Conservation (phyloP, 2,113 vertebrate species). For the Barbus barbus region DNA sequence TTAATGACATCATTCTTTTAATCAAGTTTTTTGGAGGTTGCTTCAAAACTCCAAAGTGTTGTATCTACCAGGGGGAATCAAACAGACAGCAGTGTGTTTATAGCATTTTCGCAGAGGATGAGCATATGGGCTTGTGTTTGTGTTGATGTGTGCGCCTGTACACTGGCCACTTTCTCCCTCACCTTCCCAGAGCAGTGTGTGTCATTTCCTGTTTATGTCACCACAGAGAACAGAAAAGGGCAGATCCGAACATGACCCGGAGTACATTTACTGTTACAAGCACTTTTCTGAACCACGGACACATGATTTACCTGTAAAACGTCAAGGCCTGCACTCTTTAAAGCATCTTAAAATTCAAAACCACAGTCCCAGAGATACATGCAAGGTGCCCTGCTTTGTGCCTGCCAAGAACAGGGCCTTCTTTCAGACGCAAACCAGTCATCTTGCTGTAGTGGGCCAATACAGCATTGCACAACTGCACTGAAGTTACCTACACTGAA, state of each 20-base stretch:
- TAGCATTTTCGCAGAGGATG: background rate
- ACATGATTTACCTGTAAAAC: background rate
- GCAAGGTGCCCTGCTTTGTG: background rate
- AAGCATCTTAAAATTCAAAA: background rate
- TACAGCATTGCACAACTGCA: background rate
- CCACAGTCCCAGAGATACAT: background rate
- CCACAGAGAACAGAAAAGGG: slow-evolving; percentile 24
- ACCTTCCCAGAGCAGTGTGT: slow-evolving; percentile 15
- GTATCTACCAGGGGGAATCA: slow-evolving; percentile 5
- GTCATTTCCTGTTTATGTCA: slow-evolving; percentile 32
- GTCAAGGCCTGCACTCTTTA: slow-evolving; percentile 8
- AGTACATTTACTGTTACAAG: slow-evolving; percentile 6
- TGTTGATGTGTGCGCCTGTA: slow-evolving; percentile 28
- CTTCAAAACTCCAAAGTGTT: slow-evolving; percentile 2
- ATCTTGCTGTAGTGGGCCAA: background rate
- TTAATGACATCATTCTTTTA: background rate
- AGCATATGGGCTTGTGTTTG: slow-evolving; percentile 26
- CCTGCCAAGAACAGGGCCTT: background rate
- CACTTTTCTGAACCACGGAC: background rate
- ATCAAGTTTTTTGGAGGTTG: background rate
- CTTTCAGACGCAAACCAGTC: background rate
- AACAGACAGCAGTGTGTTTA: background rate
- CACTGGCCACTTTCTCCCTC: slow-evolving; percentile 5
- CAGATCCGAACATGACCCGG: slow-evolving; percentile 14
- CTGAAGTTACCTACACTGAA: too few species aligned